Base-by-base conservation (phyloP, 92 coral and sea anemone genomes). In the Porites divaricata region DNA sequence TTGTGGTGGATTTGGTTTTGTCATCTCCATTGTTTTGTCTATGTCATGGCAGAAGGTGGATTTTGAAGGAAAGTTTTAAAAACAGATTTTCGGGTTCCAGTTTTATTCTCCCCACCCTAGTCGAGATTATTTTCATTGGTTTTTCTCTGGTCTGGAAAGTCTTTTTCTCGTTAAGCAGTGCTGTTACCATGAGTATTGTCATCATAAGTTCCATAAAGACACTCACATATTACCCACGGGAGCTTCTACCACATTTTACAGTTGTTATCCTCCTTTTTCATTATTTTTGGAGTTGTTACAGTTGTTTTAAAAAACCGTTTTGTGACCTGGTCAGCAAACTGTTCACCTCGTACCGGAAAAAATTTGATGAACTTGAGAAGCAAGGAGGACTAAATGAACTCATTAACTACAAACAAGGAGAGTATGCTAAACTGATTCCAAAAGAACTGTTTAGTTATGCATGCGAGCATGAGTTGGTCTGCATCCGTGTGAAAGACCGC, bases 131-230 rank as follows among this genome's bases (percentile, higher is more conserved):
- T 3, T 17, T 75, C 22, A 22, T 26, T 25, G 15, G 14, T 11
- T 59, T 75, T 35, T 75, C 80, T 16, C 80, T 54, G 11, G 80
- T 75, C 57, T 75, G 80, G 80, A n/a, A 26, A 16, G 24, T 35
- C 28, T 57, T 57, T 26, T 56, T 56, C 19, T 26, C 21, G 51
- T 28, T 57, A 14, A 9, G 49, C 58, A 12, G 51, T 22, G 51
- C 67, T 58, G 23, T 75, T n/a, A 28, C 22, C 9, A 21, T 56
- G 51, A 67, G 20, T 0, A 61, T 28, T 19, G 52, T 50, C n/a
- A 15, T 11, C 1, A 16, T 26, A 54, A 67, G 80, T 23, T 22
- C 17, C 7, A 25, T 75, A n/a, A 75, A 25, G 53, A 8, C 19
- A 15, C 52, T 56, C 6, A 21, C 51, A 35, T 56, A 9, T 54